Conservation (phyloP, 1,140 invertebrate species). For the Euwallacea fornicatus region DNA sequence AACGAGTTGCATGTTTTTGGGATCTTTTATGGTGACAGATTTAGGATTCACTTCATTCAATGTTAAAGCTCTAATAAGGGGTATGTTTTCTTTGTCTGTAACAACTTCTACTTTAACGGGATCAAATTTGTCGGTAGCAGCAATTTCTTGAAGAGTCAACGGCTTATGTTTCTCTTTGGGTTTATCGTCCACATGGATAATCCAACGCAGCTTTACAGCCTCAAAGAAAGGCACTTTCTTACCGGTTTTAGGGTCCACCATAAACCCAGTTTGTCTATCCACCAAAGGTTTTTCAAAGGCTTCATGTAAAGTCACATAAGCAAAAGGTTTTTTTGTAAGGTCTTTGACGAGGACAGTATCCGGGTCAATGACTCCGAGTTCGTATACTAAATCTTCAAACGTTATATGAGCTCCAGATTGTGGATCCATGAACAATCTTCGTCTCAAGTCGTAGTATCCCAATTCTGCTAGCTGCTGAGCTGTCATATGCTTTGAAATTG, state of each 20-base stretch:
- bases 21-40: conserved; percentile 70
- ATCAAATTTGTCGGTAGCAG: conserved; percentile 68
- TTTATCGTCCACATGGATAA: conserved; percentile 60
- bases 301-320: conserved; percentile 70
- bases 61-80: conserved; percentile 71
- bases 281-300: conserved; percentile 75
- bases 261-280: conserved; percentile 74
- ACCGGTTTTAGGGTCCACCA: conserved; percentile 81
- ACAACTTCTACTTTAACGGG: conserved; percentile 64
- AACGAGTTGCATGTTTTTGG: conserved; percentile 70
- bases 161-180: conserved; percentile 56
- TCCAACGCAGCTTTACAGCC: conserved; percentile 73
- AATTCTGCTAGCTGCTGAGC: conserved; percentile 67
- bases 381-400: conserved; percentile 77
- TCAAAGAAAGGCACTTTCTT: conserved; percentile 82
- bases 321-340: conserved; percentile 64
- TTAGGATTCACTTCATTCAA: conserved; percentile 73
- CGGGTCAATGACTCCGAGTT: conserved; percentile 73
- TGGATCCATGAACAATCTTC: conserved; percentile 77
- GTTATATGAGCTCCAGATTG: conserved; percentile 71
- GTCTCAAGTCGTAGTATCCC: conserved; percentile 74
- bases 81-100: conserved; percentile 62
- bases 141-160: conserved; percentile 64
- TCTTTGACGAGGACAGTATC: conserved; percentile 78
- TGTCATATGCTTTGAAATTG: conserved; percentile 62